Base-by-base conservation (phyloP, 1,140 invertebrate genomes). In the Pseudomyrmex gracilis region DNA sequence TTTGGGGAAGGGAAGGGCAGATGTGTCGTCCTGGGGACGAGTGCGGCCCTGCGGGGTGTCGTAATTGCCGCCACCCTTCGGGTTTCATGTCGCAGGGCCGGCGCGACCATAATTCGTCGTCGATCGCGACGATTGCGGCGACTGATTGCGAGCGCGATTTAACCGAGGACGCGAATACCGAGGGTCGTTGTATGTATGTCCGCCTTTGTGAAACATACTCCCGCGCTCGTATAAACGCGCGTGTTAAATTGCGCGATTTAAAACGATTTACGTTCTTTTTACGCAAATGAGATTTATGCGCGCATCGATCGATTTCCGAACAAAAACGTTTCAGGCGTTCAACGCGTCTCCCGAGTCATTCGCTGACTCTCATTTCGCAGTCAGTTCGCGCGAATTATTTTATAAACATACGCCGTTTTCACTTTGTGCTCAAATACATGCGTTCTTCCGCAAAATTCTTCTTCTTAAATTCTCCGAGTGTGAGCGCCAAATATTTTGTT, bases 81-180 rank as follows among this genome's bases (percentile, higher is more conserved):
- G 13, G 12, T 63, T 64, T 74, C 70, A 71, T 83, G 78, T 88
- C 84, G 78, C 86, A 89, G 87, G 87, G 76, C 55, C 82, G 85
- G 77, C 76, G 82, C 88, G 86, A 89, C 88, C 87, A 83, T 88
- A 85, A 89, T 89, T 89, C 85, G 85, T 89, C 87, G 85, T 85
- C 87, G 86, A 88, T 88, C 82, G 61, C 76, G 76, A 60, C 82
- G 82, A 84, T 84, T 82, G 74, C 84, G 67, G 71, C 74, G 83
- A 83, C 87, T 85, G 86, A 88, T 88, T 89, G 87, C 68, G 82
- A 85, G 55, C 87, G 87, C 87, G 87, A 88, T 89, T 86, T 86
- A 85, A 88, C 87, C 73, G 83, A 88, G 78, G 49, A 82, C 83
- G 83, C 34, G 34, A 34, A 73, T n/a, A 84, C 86, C 86, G 86